Evolutionary conservation across 2,797 vertebrate species (phyloP), one percentile per base, ranked within the genome.

Genomic region (Miichthys miiuy): DNA sequence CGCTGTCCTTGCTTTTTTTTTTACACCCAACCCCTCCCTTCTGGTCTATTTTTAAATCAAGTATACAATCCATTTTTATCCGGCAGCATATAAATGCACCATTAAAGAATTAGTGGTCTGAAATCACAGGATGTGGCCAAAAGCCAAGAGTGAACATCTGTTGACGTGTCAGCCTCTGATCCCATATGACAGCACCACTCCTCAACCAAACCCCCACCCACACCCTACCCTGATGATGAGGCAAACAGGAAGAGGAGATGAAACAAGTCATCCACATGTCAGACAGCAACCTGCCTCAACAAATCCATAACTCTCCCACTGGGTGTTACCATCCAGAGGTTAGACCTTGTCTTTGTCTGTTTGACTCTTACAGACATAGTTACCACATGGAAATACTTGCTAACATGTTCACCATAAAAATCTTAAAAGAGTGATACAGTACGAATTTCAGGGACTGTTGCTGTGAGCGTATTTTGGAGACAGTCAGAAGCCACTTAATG

Each of bases 141-240:
- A 72, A 73, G 77, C 84, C 85, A 80, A 30, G 51, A 44, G 72
- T 14, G 74, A 84, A 62, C 81, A 89, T 75, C 77, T 88, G 88
- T 66, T 73, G 74, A 86, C 9, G 52, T 74, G 81, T 87, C 72
- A 64, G 46, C 41, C n/a, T 68, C 57, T 84, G 73, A 83, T 79
- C 67, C 50, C 27, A 41, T 42, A 16, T 81, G 85, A 71, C 72
- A 50, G 64, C 17, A 0, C 58, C 51, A 38, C 61, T 77, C 72
- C 57, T 68, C 66, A 50, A 9, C 30, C 44, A 50, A 48, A 48
- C 20, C 71, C 25, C 25, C 18, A 14, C 42, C 58, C 77, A 58
- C 70, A 52, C 34, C 56, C 38, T 72, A 11, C 23, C 46, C 58
- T 41, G 57, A 77, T 72, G 76, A 84, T 75, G 76, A 72, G 63